phyloP scores from a whole-genome alignment of 2,113 vertebrate species.

The Pipa parva region DNA sequence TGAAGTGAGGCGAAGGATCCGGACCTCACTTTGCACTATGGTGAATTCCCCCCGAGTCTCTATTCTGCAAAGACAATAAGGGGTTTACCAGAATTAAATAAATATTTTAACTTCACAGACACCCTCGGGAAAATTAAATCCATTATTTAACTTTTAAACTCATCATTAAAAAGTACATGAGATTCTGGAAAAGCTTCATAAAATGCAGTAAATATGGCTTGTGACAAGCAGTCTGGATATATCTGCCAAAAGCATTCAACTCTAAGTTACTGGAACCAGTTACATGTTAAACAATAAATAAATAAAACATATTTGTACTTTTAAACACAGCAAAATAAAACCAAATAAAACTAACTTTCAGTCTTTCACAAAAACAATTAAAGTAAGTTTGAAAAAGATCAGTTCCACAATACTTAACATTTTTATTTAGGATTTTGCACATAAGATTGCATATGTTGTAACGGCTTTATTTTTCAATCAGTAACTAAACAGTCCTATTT shows the following conservation, averaged over 20 bases:
- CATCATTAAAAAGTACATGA: conserved; percentile 46
- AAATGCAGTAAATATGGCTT: conserved; percentile 55
- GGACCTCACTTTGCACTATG: no score
- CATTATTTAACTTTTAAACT: conserved; percentile 55
- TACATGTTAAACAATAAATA: background rate
- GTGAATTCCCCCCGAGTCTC: no score
- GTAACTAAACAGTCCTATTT: no score
- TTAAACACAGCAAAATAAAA: background rate
- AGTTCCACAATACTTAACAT: no score
- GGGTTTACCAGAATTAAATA: background rate
- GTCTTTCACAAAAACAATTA: background rate
- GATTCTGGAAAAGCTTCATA: conserved; percentile 56
- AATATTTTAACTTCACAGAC: conserved; percentile 53
- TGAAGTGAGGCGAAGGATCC: no score
- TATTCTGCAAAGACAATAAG: background rate
- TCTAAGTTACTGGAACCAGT: background rate
- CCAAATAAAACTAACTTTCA: background rate
- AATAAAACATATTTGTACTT: background rate
- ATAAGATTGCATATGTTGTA: no score
- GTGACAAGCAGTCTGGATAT: conserved; percentile 55
- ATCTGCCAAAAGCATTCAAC: conserved; percentile 49
- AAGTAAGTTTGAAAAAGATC: no score
- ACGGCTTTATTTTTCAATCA: no score
- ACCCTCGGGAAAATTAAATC: conserved; percentile 57
- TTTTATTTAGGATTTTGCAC: no score